A percentile compares a stretch with the other conserved stretches of the same genome.
phyloP scores from a whole-genome alignment of 2,797 vertebrate genomes.

The Microctenopoma steveboyesi region DNA sequence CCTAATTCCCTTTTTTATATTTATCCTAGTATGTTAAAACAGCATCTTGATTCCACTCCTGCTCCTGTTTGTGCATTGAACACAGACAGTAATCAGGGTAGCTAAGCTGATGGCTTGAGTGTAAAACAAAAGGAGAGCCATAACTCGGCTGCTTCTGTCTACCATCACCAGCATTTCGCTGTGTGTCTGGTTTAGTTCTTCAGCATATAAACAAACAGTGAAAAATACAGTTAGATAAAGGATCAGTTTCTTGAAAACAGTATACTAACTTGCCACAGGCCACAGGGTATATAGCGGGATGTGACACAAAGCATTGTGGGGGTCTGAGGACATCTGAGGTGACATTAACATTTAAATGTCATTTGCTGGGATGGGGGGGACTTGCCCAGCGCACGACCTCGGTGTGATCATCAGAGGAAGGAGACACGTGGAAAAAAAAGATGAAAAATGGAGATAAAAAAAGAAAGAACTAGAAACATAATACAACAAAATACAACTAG shows the following conservation, averaged over 20 bases:
- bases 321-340: slow-evolving; percentile 40
- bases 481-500: slow-evolving; percentile 13
- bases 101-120: background rate
- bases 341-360: slow-evolving; percentile 69
- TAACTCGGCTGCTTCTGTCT: background rate
- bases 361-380: slow-evolving; percentile 47
- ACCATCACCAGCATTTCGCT: too few relatives aligned
- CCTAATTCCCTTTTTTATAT: background rate
- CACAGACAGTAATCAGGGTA: background rate
- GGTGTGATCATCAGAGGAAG: slow-evolving; percentile 27
- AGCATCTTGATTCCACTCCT: background rate
- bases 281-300: slow-evolving; percentile 16
- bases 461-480: slow-evolving; percentile 3
- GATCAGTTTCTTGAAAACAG: background rate
- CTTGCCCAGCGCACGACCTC: slow-evolving; percentile 42
- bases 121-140: too few relatives aligned
- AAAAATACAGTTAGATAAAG: background rate
- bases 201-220: too few relatives aligned
- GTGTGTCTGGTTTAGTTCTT: too few relatives aligned
- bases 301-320: slow-evolving; percentile 41
- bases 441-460: slow-evolving; percentile 33
- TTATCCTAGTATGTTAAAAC: slow-evolving; percentile 7
- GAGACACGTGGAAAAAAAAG: slow-evolving; percentile 14
- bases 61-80: background rate
- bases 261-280: background rate